A percentile compares a stretch with the other conserved stretches of the same genome.
These are phyloP conservation scores for Agonopterix arenella DNA, from an alignment of 2,888 invertebrate genomes.

Conservation along the genomic window DNA sequence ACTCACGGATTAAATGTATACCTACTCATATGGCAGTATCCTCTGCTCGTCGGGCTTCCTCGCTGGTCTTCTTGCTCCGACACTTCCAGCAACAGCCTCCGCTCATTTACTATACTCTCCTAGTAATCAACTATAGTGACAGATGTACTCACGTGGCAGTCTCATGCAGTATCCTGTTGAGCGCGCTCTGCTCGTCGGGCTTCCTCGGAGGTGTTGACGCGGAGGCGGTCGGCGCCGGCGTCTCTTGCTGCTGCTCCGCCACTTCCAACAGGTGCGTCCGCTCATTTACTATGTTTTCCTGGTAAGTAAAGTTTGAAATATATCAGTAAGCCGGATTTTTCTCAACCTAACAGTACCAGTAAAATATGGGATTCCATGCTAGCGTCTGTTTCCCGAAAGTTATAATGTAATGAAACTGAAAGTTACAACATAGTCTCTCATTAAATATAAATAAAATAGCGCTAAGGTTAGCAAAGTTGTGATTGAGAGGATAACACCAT, in stretches of 20 bases:
- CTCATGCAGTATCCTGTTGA: slow-evolving; percentile 92
- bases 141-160: slow-evolving; percentile 87
- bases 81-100: slow-evolving; percentile 87
- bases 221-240: slow-evolving; percentile 76
- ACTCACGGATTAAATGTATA: no score
- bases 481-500: no score
- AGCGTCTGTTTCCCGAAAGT: no score
- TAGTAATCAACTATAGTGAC: slow-evolving; percentile 23
- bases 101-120: slow-evolving; percentile 80
- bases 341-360: no score
- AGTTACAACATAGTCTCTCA: no score
- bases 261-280: slow-evolving; percentile 87
- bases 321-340: no score
- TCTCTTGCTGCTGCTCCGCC: slow-evolving; percentile 82
- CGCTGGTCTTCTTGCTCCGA: slow-evolving; percentile 82
- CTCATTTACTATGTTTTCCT: slow-evolving; percentile 80
- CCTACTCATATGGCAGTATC: slow-evolving; percentile 94
- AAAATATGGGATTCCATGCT: no score
- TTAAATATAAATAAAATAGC: no score
- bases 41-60: slow-evolving; percentile 94
- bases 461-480: no score
- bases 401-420: no score
- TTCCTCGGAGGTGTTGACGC: slow-evolving; percentile 84
- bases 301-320: slow-evolving; percentile 14
- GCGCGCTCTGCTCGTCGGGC: slow-evolving; percentile 93